Evolutionary conservation across 1,140 invertebrate species (phyloP).

Genomic region (Bombus waltoni): DNA sequence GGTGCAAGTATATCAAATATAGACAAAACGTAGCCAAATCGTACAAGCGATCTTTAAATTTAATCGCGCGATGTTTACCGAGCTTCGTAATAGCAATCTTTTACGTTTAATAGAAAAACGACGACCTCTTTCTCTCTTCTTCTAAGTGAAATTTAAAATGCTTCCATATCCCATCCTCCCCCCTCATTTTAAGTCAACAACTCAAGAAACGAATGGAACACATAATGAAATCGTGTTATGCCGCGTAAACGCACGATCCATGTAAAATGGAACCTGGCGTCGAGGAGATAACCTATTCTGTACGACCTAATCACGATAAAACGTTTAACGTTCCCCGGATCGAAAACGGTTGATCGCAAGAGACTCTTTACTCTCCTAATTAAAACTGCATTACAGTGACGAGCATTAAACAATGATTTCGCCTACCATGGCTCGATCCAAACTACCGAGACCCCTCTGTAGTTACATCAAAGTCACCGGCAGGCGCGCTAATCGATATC

Average conservation of each 20-base stretch:
- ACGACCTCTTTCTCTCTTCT: too few relatives aligned
- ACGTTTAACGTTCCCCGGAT: not conserved
- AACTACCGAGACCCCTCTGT: not conserved
- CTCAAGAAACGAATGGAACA: not conserved
- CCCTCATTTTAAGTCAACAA: not conserved
- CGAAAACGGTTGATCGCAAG: not conserved
- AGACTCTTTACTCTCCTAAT: slow-evolving; percentile 10
- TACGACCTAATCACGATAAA: too few relatives aligned
- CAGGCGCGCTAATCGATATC: slow-evolving; percentile 23
- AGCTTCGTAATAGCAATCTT: not conserved
- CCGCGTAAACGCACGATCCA: too few relatives aligned
- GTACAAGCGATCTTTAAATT: too few relatives aligned
- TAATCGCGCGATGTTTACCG: not conserved
- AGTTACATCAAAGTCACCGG: slow-evolving; percentile 16
- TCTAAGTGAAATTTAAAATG: not conserved
- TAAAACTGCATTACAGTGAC: not conserved
- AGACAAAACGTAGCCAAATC: too few relatives aligned
- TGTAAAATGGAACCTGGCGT: too few relatives aligned
- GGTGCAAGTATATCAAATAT: too few relatives aligned
- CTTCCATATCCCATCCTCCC: not conserved
- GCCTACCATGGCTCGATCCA: not conserved
- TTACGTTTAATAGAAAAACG: not conserved
- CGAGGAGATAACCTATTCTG: too few relatives aligned
- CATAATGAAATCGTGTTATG: not conserved
- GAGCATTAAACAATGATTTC: not conserved